A percentile compares a stretch with the other conserved stretches of the same genome.
phyloP scores from a whole-genome alignment of 2,888 invertebrate species.

The Tuberolachnus salignus region DNA sequence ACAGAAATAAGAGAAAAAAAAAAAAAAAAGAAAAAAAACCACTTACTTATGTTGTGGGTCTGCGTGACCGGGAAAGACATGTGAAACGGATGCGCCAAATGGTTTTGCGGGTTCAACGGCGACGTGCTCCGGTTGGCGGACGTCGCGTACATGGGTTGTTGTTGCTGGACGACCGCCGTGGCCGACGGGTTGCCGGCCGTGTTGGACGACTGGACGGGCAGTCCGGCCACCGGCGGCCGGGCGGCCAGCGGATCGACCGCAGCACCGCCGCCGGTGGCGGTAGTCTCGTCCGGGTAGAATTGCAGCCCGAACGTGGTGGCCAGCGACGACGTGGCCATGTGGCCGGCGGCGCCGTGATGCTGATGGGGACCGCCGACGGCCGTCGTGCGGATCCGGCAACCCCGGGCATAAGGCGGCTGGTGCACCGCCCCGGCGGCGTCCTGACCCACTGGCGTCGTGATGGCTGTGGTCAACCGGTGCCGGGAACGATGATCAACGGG shows the following conservation, averaged over 20 bases:
- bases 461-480: conserved; percentile 58
- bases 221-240: conserved; percentile 60
- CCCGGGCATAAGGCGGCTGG: conserved; percentile 54
- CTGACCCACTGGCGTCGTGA: conserved; percentile 60
- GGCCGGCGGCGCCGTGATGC: conserved; percentile 61
- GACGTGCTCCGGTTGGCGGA: conserved; percentile 53
- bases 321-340: conserved; percentile 58
- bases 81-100: conserved; percentile 62
- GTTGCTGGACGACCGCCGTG: conserved; percentile 9
- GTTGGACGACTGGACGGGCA: conserved; percentile 51
- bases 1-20: too few relatives aligned
- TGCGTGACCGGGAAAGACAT: conserved; percentile 64
- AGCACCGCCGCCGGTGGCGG: conserved; percentile 62
- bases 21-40: too few relatives aligned
- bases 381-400: conserved; percentile 55
- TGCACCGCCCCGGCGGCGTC: conserved; percentile 58
- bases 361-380: conserved; percentile 51
- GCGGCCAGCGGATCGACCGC: conserved; percentile 59
- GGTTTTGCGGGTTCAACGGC: conserved; percentile 61
- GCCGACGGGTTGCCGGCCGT: conserved; percentile 21
- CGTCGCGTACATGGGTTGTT: conserved; percentile 53
- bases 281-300: conserved; percentile 64
- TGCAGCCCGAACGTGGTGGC: conserved; percentile 70
- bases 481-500: conserved; percentile 45
- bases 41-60: conserved; percentile 65